A percentile compares a stretch with the other conserved stretches of the same genome.
Evolutionary conservation across 2,113 vertebrate genomes (phyloP).

Genomic region (Oncorhynchus mykiss): DNA sequence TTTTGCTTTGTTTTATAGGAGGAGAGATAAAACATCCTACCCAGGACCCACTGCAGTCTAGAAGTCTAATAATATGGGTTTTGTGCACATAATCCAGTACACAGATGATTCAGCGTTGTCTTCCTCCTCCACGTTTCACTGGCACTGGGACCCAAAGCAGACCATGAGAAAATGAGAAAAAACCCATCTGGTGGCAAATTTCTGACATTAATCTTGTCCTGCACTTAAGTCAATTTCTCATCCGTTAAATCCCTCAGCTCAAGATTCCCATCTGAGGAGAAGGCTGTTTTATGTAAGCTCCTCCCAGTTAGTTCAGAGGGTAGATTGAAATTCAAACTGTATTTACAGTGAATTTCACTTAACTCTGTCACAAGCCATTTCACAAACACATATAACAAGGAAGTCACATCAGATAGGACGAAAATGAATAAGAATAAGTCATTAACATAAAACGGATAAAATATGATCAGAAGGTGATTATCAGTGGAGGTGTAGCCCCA

Average conservation of each 20-base stretch:
- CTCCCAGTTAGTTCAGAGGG: not conserved
- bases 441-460: not conserved
- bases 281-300: slow-evolving; percentile 16
- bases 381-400: no score
- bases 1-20: not conserved
- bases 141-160: not conserved
- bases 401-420: no score
- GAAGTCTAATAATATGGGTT: not conserved
- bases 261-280: slow-evolving; percentile 17
- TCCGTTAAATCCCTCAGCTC: slow-evolving; percentile 34
- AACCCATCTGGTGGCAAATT: slow-evolving; percentile 25
- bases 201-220: slow-evolving; percentile 49
- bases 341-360: no score
- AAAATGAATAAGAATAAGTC: no score
- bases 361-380: no score
- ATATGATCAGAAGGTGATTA: not conserved
- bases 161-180: slow-evolving; percentile 17
- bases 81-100: not conserved
- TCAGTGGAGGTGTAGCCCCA: not conserved
- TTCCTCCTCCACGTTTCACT: slow-evolving; percentile 6
- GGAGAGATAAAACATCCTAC: not conserved
- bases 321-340: not conserved
- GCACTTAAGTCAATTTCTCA: slow-evolving; percentile 26
- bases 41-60: no score
- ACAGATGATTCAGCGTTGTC: not conserved